These are phyloP conservation scores for Trichogramma pretiosum DNA, from an alignment of 1,140 invertebrate genomes.

Conservation along the genomic window DNA sequence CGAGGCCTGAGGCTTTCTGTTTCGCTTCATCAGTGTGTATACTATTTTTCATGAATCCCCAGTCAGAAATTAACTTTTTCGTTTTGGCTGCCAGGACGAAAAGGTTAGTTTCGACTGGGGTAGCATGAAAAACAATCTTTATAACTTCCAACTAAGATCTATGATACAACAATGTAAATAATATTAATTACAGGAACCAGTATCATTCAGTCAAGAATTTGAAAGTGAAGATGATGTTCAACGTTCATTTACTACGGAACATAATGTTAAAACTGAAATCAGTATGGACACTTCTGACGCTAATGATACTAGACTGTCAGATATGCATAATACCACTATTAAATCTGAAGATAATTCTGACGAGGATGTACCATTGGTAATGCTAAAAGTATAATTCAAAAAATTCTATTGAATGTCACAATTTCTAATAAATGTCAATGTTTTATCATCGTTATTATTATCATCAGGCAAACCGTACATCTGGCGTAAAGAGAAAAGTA, in stretches of 20 bases:
- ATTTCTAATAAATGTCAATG: conserved; percentile 7
- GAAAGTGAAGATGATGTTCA: conserved; percentile 37
- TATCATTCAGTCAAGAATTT: conserved; percentile 40
- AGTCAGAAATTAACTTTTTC: too few relatives aligned
- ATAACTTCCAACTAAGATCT: too few relatives aligned
- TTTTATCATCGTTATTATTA: too few relatives aligned
- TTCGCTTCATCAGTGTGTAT: too few relatives aligned
- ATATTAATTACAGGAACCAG: conserved; percentile 31
- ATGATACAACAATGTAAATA: too few relatives aligned
- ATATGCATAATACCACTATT: conserved; percentile 42
- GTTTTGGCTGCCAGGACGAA: too few relatives aligned
- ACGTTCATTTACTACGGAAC: conserved; percentile 40
- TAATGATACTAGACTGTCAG: conserved; percentile 42
- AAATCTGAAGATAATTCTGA: conserved; percentile 53
- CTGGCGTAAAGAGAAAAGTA: conserved; percentile 41
- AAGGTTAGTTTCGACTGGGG: too few relatives aligned
- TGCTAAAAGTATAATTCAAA: too few relatives aligned
- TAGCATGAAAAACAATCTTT: too few relatives aligned
- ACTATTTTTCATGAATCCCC: too few relatives aligned
- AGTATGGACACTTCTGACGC: conserved; percentile 35
- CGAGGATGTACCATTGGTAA: conserved; percentile 71
- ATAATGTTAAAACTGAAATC: conserved; percentile 35
- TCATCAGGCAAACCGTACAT: too few relatives aligned
- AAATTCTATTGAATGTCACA: background rate
- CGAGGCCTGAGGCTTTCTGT: too few relatives aligned